These are phyloP conservation scores for Neogale vison DNA, from an alignment of 2,113 vertebrate species.

Conservation along the genomic window DNA sequence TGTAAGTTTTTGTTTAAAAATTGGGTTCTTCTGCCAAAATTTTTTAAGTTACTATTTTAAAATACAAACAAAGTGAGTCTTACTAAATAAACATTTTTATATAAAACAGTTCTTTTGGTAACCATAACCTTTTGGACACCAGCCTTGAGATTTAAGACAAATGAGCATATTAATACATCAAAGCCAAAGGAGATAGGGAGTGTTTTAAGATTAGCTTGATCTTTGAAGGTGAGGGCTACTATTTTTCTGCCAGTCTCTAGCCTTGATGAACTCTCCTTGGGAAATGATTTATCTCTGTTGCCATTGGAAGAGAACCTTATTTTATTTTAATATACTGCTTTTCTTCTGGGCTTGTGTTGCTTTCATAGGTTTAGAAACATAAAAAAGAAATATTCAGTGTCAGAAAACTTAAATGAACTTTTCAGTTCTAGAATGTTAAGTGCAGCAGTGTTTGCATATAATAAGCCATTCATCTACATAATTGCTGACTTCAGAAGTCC, in stretches of 20 bases:
- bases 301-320: constrained; percentile 42
- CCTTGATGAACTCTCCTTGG: constrained; percentile 29
- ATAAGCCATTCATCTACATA: background rate
- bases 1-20: background rate
- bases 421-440: background rate
- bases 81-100: background rate
- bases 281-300: constrained; percentile 56
- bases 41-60: background rate
- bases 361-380: constrained; percentile 51
- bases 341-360: constrained; percentile 60
- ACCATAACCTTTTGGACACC: constrained; percentile 20
- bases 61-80: background rate
- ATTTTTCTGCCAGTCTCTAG: background rate
- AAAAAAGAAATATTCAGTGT: constrained; percentile 46
- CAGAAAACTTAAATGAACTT: constrained; percentile 56
- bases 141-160: constrained; percentile 57
- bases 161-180: constrained; percentile 16
- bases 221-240: background rate
- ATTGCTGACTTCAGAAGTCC: background rate
- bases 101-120: constrained; percentile 36
- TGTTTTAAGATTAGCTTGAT: constrained; percentile 49
- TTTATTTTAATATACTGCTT: constrained; percentile 44
- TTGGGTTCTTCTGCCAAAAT: background rate
- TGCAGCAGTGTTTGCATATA: background rate
- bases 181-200: background rate